Evolutionary conservation across 2,888 invertebrate species (phyloP).

Genomic region (Cheilosia vulpina): DNA sequence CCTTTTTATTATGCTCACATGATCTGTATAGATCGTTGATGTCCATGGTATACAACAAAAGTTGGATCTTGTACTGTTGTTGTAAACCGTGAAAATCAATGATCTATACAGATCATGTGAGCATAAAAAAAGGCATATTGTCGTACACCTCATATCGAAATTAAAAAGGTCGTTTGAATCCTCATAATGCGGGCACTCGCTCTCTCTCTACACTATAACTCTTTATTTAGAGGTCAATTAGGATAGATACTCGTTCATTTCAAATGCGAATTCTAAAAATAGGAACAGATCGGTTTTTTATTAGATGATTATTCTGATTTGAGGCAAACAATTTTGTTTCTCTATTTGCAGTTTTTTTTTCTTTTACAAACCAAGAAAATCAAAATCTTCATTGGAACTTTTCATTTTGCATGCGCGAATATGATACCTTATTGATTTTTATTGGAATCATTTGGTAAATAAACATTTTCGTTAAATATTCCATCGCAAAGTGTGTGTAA

Average conservation of each 20-base stretch:
- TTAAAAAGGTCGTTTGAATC: not conserved
- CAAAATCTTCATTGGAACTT: no score
- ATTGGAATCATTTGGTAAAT: not conserved
- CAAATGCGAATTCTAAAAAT: conserved; percentile 1
- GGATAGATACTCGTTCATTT: not conserved
- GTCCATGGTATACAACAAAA: no score
- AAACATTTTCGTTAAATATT: no score
- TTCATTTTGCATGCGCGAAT: not conserved
- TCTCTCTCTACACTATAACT: not conserved
- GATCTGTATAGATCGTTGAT: no score
- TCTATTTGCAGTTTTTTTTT: not conserved
- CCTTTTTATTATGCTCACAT: no score
- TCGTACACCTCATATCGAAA: not conserved
- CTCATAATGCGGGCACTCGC: not conserved
- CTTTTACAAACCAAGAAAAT: not conserved
- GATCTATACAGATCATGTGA: no score
- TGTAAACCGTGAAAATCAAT: no score
- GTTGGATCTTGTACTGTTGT: no score
- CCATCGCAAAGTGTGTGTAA: no score
- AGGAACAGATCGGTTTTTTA: not conserved
- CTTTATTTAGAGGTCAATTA: not conserved
- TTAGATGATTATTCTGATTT: not conserved
- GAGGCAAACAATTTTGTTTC: not conserved
- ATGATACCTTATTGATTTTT: not conserved
- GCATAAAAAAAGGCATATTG: no score